Percentiles rank a stretch among this genome's conserved stretches.
Conservation (phyloP, 2,888 invertebrate genomes). For the Pterobdella sp. region DNA sequence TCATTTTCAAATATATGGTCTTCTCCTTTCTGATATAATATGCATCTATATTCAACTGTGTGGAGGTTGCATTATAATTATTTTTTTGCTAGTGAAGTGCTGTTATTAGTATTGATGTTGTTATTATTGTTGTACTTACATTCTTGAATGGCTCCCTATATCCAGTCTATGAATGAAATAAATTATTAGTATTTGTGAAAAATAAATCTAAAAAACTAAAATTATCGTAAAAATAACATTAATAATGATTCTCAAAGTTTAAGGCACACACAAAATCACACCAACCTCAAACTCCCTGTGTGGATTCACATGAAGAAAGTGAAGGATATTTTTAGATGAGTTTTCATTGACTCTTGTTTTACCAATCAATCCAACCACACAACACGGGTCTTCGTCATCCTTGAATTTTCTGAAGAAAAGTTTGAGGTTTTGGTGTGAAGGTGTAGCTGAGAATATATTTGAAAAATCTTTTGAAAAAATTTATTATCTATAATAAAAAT, state of each 20-base stretch:
- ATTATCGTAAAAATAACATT: too few species aligned
- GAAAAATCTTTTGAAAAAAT: too few species aligned
- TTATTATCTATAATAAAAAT: too few species aligned
- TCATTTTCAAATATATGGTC: not conserved
- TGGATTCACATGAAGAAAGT: not conserved
- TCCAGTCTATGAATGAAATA: not conserved
- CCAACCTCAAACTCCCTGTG: not conserved
- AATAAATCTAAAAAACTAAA: too few species aligned
- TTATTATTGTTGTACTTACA: not conserved
- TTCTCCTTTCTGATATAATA: not conserved
- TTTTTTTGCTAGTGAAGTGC: not conserved
- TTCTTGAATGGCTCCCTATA: not conserved
- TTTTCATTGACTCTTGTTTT: not conserved
- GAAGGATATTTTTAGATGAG: not conserved
- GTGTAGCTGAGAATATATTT: too few species aligned
- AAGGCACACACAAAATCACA: too few species aligned
- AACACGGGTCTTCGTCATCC: not conserved
- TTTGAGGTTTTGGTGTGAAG: too few species aligned
- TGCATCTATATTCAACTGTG: not conserved
- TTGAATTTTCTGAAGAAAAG: too few species aligned
- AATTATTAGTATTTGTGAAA: too few species aligned
- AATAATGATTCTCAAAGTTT: too few species aligned
- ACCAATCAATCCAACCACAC: constrained; percentile 1
- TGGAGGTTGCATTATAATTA: not conserved
- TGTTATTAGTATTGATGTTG: not conserved